Evolutionary conservation across 2,797 vertebrate genomes (phyloP), one percentile per base, ranked within the genome.

Genomic region (Falco biarmicus): DNA sequence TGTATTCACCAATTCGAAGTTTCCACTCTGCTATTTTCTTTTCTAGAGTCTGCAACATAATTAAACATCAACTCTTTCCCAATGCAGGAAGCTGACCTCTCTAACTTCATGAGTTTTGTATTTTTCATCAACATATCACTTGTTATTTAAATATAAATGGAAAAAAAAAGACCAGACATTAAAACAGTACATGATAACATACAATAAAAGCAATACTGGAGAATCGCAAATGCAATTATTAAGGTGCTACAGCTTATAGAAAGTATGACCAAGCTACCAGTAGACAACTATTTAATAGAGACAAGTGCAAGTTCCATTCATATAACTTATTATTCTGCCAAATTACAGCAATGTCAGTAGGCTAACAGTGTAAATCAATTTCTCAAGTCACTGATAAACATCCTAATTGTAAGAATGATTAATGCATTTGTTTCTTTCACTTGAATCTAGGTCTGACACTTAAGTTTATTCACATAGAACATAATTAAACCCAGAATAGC

Each of bases 11-110:
- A 32, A 97, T 74, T 92, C 98, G 97, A 93, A 97, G 80, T 94
- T 98, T 99, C 96, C 98, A 99, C 59, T 98, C 96, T 10, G 90
- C 78, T 92, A 98, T 94, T n/a, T 98, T 98, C 93, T 98, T 98
- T 97, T 99, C 97, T 85, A 99, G 87, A 63, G 54, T 96, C 99
- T 99, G 95, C 48, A 97, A 76, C 54, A 94, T 63, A 97, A 96
- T 76, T 79, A 91, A 64, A 43, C 48, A 94, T 63, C n/a, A 93
- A 69, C 11, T 69, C 6, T 90, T 82, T 37, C 60, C 7, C 92
- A 65, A 13, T 10, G 18, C 31, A 59, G 61, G 37, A 78, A 89
- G 31, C 9, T 41, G 19, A 66, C 15, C 16, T 32, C 43, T 54
- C 48, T 75, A 74, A 71, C 24, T 50, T 71, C 7, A 22, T 26